Evolutionary conservation across 30 jellyfish, hydroid and myxozoan genomes (phyloP).

Genomic region (Phacellophora camtschatica): DNA sequence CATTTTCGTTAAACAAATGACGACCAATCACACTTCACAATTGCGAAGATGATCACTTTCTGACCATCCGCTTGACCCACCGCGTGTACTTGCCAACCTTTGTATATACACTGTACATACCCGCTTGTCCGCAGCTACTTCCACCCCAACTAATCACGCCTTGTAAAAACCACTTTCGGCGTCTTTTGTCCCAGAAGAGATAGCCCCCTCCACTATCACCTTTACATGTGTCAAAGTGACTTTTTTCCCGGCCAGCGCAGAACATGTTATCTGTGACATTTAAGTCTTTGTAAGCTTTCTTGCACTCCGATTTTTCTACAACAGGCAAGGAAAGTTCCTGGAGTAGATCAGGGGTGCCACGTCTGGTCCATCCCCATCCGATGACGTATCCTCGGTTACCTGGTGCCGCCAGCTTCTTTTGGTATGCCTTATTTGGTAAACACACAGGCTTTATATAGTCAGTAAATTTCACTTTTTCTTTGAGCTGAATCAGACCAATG

Average conservation of each 20-base stretch:
- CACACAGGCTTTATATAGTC: constrained; percentile 85
- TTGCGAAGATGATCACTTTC: constrained; percentile 3
- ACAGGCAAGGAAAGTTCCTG: constrained; percentile 88
- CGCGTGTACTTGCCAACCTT: constrained; percentile 70
- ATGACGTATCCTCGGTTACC: constrained; percentile 80
- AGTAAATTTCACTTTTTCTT: constrained; percentile 43
- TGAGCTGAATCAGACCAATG: constrained; percentile 85
- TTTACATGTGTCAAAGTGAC: constrained; percentile 86
- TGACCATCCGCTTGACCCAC: constrained; percentile 77
- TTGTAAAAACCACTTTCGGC: constrained; percentile 89
- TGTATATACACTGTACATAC: constrained; percentile 93
- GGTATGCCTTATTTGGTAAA: constrained; percentile 73
- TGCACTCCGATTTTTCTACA: constrained; percentile 60
- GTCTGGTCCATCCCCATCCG: constrained; percentile 96
- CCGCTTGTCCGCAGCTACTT: constrained; percentile 83
- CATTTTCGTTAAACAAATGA: neutral
- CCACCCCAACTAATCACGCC: constrained; percentile 99
- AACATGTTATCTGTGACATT: constrained; percentile 90
- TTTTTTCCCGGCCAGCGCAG: constrained; percentile 84
- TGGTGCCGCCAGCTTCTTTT: constrained; percentile 13
- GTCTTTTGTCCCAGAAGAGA: constrained; percentile 69
- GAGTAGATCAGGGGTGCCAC: constrained; percentile 56
- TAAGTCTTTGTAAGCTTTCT: constrained; percentile 63
- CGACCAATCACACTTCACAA: neutral
- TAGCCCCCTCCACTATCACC: constrained; percentile 99